phyloP scores from a whole-genome alignment of 2,113 vertebrate genomes.

The Dendropsophus ebraccatus region DNA sequence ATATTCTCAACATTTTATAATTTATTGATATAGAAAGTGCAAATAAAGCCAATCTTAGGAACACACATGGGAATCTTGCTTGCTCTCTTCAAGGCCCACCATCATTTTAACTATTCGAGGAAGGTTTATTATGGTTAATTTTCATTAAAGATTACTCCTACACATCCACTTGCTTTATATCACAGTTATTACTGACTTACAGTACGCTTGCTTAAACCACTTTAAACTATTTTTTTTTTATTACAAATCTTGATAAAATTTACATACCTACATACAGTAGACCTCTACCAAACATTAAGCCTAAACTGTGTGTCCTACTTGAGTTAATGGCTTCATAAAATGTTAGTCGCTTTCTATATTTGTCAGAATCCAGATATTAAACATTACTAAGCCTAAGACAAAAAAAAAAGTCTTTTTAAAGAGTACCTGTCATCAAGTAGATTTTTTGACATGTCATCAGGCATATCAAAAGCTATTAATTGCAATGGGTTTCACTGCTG shows the following conservation, averaged over 20 bases:
- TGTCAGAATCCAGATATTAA: not conserved
- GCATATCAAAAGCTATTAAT: no score
- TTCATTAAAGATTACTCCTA: not conserved
- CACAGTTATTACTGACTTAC: not conserved
- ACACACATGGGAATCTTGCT: not conserved
- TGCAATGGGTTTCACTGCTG: no score
- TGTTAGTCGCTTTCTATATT: not conserved
- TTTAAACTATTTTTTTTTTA: no score
- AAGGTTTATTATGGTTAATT: not conserved
- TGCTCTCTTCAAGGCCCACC: not conserved
- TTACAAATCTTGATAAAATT: no score
- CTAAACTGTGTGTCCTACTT: not conserved
- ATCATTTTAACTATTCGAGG: not conserved
- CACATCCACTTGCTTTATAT: not conserved
- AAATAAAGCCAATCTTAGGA: not conserved
- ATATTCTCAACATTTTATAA: constrained; percentile 23
- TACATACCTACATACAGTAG: no score
- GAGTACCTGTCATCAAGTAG: no score
- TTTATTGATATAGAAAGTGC: not conserved
- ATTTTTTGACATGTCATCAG: no score
- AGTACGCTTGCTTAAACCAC: no score
- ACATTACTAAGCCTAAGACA: no score
- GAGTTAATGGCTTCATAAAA: not conserved
- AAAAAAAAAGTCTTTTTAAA: no score
- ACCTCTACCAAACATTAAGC: not conserved